Conservation (phyloP, 2,888 invertebrate species). For the Podotricha telesiphe region DNA sequence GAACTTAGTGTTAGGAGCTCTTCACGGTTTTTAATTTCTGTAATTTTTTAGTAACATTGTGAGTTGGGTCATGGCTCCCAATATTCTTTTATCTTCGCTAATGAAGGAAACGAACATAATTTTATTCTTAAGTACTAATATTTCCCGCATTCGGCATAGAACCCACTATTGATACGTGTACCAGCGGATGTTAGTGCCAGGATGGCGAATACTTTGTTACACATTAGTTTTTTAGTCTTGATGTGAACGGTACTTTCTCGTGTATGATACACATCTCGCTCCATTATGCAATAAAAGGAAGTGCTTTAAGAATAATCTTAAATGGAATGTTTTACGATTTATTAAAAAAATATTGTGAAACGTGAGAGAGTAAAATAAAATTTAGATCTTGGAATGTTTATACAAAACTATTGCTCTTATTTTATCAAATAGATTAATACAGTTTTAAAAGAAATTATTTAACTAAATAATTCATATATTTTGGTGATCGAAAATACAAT, state of each 20-base stretch:
- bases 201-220: background rate
- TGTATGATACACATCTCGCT: conserved; percentile 38
- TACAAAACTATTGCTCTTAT: no score
- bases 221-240: conserved; percentile 34
- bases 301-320: conserved; percentile 32
- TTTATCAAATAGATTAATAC: no score
- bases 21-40: background rate
- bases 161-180: background rate
- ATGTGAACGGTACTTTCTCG: conserved; percentile 34
- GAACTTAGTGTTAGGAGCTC: background rate
- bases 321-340: background rate
- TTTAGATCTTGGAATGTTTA: background rate
- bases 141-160: background rate
- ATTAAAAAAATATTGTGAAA: background rate
- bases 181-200: background rate
- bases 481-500: no score
- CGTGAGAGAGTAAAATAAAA: background rate
- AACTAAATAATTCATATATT: no score
- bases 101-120: background rate
- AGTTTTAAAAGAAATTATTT: no score
- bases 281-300: conserved; percentile 36
- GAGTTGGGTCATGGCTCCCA: background rate
- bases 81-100: background rate
- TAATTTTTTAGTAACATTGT: background rate
- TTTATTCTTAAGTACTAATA: background rate